Evolutionary conservation across 2,797 vertebrate species (phyloP).

Genomic region (Picus viridis): DNA sequence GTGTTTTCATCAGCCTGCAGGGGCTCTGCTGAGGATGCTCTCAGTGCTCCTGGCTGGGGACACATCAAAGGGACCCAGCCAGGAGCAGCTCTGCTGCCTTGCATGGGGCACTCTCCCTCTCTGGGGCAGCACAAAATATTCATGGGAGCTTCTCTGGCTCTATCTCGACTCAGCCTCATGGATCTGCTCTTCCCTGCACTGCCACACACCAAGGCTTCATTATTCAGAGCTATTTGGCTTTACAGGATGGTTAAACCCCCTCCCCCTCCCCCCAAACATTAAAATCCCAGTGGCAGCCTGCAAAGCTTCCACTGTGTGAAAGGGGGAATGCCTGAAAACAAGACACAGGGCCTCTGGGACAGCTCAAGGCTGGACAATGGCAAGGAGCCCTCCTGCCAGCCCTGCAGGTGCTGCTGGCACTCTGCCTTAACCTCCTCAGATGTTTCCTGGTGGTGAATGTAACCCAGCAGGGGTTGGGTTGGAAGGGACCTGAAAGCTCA

Average conservation of each 20-base stretch:
- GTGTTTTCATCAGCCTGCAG: background rate
- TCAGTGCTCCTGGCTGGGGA: background rate
- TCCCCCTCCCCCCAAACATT: too few relatives aligned
- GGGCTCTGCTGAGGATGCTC: background rate
- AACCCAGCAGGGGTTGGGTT: too few relatives aligned
- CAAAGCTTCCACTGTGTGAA: background rate
- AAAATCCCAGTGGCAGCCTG: background rate
- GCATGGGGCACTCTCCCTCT: rapidly evolving
- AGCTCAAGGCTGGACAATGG: background rate
- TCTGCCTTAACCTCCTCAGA: background rate
- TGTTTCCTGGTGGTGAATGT: background rate
- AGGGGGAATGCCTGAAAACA: rapidly evolving
- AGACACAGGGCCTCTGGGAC: background rate
- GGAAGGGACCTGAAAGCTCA: too few relatives aligned
- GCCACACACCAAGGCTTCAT: background rate
- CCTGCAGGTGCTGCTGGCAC: background rate
- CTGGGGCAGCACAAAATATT: rapidly evolving
- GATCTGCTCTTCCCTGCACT: too few relatives aligned
- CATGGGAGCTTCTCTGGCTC: background rate
- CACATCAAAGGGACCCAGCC: background rate
- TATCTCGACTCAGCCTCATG: background rate
- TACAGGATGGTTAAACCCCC: background rate
- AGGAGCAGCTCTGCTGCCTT: background rate
- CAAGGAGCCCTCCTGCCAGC: background rate
- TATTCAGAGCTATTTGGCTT: background rate